A percentile compares a stretch with the other conserved stretches of the same genome.
Evolutionary conservation across 2,797 vertebrate species (phyloP).

Genomic region (Muscicapa comitata): DNA sequence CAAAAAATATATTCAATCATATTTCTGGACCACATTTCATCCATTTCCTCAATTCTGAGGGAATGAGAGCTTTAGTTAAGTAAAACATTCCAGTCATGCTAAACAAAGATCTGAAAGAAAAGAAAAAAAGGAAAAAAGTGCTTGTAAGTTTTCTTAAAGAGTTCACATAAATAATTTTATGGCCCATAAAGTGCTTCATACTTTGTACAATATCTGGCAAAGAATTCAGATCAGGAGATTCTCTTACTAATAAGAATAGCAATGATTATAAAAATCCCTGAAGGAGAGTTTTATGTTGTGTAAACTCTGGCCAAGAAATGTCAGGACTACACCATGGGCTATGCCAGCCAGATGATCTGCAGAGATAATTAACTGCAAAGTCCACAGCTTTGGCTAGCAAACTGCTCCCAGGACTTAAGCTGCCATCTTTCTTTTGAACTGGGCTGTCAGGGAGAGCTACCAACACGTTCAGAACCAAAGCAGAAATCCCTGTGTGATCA

Average conservation of each 20-base stretch:
- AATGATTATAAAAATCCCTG: neutral
- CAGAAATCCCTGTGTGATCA: neutral
- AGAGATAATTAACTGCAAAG: neutral
- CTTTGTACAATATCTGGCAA: neutral
- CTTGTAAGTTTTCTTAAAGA: neutral
- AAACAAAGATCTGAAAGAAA: neutral
- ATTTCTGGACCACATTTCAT: neutral
- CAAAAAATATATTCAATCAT: neutral
- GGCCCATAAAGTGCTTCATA: neutral
- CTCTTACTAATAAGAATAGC: neutral
- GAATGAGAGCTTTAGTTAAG: neutral
- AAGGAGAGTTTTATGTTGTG: neutral
- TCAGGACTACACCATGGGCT: neutral
- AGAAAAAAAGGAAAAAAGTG: fast-evolving
- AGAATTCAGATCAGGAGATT: neutral
- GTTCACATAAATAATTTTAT: neutral
- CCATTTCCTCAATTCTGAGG: neutral
- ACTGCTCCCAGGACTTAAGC: neutral
- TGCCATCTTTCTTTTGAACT: neutral
- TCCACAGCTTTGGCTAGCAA: neutral
- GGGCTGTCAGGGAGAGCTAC: neutral
- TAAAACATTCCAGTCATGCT: neutral
- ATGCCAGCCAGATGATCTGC: neutral
- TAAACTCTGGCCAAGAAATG: neutral
- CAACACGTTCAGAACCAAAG: neutral